phyloP scores from a whole-genome alignment of 35 echinoderm and acorn worm genomes.

The Amphiura filiformis region DNA sequence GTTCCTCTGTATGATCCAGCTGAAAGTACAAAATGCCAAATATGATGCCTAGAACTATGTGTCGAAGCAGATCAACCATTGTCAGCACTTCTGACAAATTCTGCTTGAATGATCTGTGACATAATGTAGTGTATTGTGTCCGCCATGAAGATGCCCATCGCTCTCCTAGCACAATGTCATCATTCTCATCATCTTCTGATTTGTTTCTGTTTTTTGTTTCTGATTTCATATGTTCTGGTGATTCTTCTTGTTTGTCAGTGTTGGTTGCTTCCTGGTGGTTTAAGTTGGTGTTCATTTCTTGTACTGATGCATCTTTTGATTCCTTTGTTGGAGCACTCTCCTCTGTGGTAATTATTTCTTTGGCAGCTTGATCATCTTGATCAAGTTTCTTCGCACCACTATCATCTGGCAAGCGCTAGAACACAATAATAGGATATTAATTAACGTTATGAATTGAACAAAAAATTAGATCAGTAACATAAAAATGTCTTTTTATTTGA shows the following conservation, averaged over 20 bases:
- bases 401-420: too few species aligned
- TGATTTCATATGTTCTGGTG: background rate
- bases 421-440: too few species aligned
- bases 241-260: background rate
- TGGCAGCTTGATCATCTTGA: background rate
- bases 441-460: too few species aligned
- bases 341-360: background rate
- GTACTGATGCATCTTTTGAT: background rate
- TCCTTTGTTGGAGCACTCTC: too few species aligned
- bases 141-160: constrained; percentile 55
- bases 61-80: constrained; percentile 36
- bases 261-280: background rate
- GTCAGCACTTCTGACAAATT: constrained; percentile 34
- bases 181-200: background rate
- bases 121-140: constrained; percentile 48
- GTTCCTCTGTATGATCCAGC: constrained; percentile 26
- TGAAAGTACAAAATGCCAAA: constrained; percentile 63
- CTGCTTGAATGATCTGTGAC: constrained; percentile 55
- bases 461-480: too few species aligned
- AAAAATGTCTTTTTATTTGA: too few species aligned
- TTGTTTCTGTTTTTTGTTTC: background rate
- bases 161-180: background rate
- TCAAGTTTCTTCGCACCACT: too few species aligned
- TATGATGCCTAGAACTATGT: constrained; percentile 30
- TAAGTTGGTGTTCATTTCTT: background rate